A percentile compares a stretch with the other conserved stretches of the same genome.
Conservation (phyloP, 2,888 invertebrate genomes). For the Agrilus cyanescens region DNA sequence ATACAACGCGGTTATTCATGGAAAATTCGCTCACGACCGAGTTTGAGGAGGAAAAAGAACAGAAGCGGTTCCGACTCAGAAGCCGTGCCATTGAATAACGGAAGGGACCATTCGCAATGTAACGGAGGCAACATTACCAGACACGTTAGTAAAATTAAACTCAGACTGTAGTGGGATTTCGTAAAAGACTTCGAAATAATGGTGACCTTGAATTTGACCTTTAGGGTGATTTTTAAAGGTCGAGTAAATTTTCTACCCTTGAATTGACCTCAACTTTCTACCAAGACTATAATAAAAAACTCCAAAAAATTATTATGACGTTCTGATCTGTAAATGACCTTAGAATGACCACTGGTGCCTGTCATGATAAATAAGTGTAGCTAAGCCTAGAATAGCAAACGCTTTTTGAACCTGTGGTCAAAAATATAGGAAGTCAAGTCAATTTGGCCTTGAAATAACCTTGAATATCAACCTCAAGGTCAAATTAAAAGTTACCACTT, state of each 20-base stretch:
- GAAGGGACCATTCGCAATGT: conserved; percentile 62
- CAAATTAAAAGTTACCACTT: too few relatives aligned
- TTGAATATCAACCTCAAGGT: too few relatives aligned
- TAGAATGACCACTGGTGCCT: too few relatives aligned
- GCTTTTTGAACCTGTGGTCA: too few relatives aligned
- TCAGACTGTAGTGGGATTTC: neutral
- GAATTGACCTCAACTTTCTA: too few relatives aligned
- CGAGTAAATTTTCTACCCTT: conserved; percentile 22
- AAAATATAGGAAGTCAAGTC: too few relatives aligned
- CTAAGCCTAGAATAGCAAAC: too few relatives aligned
- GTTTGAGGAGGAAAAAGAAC: conserved; percentile 56
- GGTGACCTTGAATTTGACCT: neutral
- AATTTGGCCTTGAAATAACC: too few relatives aligned
- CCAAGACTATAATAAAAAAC: too few relatives aligned
- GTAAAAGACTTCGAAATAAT: neutral
- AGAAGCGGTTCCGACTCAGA: conserved; percentile 48
- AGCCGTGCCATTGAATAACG: conserved; percentile 54
- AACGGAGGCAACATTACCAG: conserved; percentile 43
- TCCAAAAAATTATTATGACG: too few relatives aligned
- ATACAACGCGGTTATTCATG: conserved; percentile 63
- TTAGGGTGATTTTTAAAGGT: conserved; percentile 23
- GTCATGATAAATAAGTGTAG: too few relatives aligned
- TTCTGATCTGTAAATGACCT: too few relatives aligned
- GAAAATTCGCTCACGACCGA: conserved; percentile 56
- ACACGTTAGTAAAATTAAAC: conserved; percentile 28